Evolutionary conservation across 2,888 invertebrate species (phyloP).

Genomic region (Eutolmus rufibarbis): DNA sequence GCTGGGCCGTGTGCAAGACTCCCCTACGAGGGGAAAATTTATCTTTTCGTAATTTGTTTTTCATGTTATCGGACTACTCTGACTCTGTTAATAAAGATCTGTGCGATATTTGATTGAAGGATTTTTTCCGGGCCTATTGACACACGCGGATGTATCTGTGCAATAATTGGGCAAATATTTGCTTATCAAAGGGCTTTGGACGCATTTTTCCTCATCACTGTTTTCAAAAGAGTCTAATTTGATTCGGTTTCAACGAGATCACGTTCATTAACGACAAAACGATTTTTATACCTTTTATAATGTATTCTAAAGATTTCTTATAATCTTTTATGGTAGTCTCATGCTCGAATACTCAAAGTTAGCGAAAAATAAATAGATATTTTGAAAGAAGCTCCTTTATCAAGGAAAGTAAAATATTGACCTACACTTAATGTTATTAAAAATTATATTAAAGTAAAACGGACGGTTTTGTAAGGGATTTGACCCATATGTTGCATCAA

Average conservation of each 20-base stretch:
- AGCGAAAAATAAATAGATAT: not conserved
- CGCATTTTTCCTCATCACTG: not conserved
- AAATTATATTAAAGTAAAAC: too few species aligned
- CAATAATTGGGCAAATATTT: not conserved
- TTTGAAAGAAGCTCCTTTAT: not conserved
- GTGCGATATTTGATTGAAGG: slow-evolving; percentile 39
- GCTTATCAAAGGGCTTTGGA: not conserved
- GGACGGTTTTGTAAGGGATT: too few species aligned
- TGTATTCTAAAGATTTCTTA: not conserved
- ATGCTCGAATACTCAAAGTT: not conserved
- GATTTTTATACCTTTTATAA: not conserved
- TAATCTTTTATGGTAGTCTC: not conserved
- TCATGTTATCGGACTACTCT: slow-evolving; percentile 38
- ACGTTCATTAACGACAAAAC: not conserved
- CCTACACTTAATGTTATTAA: too few species aligned
- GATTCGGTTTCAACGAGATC: not conserved
- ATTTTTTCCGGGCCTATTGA: slow-evolving; percentile 5
- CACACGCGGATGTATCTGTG: not conserved
- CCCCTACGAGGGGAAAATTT: slow-evolving; percentile 25
- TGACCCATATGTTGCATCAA: too few species aligned
- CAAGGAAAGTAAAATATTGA: not conserved
- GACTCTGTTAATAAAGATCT: slow-evolving; percentile 40
- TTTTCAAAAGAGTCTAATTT: not conserved
- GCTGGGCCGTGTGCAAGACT: not conserved
- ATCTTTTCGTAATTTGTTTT: slow-evolving; percentile 42